Evolutionary conservation across 2,888 invertebrate species (phyloP).

Genomic region (Cyclophora punctaria): DNA sequence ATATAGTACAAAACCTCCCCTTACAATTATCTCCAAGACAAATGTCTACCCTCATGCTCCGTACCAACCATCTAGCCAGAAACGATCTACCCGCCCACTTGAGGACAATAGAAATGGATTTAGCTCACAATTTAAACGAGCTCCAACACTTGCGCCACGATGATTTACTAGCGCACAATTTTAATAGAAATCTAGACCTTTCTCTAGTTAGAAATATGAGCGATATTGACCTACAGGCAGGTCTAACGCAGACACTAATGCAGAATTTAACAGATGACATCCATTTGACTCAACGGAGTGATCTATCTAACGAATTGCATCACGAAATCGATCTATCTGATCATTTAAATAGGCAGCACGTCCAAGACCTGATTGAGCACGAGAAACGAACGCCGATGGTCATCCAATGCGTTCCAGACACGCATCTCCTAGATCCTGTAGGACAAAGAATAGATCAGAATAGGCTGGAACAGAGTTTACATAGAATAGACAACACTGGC

Average conservation of each 20-base stretch:
- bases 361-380: slow-evolving; percentile 36
- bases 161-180: slow-evolving; percentile 37
- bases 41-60: slow-evolving; percentile 62
- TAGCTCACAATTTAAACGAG: slow-evolving; percentile 37
- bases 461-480: slow-evolving; percentile 14
- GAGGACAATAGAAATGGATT: slow-evolving; percentile 42
- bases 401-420: slow-evolving; percentile 14
- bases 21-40: slow-evolving; percentile 58
- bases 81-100: slow-evolving; percentile 54
- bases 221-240: slow-evolving; percentile 33
- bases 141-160: slow-evolving; percentile 10
- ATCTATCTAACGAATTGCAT: slow-evolving; percentile 37
- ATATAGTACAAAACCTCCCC: slow-evolving; percentile 56
- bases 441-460: slow-evolving; percentile 10
- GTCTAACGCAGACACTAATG: slow-evolving; percentile 31
- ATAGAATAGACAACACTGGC: slow-evolving; percentile 27
- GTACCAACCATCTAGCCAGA: slow-evolving; percentile 50
- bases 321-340: slow-evolving; percentile 47
- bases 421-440: slow-evolving; percentile 5
- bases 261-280: slow-evolving; percentile 47
- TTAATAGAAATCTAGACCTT: slow-evolving; percentile 40
- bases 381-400: slow-evolving; percentile 28
- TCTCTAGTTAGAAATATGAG: slow-evolving; percentile 22
- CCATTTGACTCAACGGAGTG: slow-evolving; percentile 26
- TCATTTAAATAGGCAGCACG: slow-evolving; percentile 39